A percentile compares a stretch with the other conserved stretches of the same genome.
Evolutionary conservation across 1,140 invertebrate species (phyloP).

Genomic region (Halotydeus destructor): DNA sequence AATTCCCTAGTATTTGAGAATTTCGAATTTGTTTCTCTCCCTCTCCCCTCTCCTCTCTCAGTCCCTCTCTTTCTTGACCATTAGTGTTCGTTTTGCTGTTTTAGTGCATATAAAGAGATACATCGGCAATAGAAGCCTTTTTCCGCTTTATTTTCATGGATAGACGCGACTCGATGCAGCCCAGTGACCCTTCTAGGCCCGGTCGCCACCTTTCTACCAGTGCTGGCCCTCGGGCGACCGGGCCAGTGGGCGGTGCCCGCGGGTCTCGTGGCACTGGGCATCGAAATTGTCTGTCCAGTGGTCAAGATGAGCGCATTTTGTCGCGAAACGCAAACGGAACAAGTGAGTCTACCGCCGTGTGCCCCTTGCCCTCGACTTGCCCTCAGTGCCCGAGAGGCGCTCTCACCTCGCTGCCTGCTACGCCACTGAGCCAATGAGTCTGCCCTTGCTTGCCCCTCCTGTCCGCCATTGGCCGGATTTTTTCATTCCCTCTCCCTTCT

Average conservation of each 20-base stretch:
- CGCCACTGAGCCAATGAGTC: neutral
- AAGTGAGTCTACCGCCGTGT: conserved; percentile 15
- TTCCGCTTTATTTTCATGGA: too few relatives aligned
- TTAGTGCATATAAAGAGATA: too few relatives aligned
- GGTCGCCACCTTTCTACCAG: conserved; percentile 4
- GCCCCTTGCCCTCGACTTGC: conserved; percentile 16
- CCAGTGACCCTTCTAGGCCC: conserved; percentile 1
- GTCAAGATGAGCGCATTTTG: conserved; percentile 11
- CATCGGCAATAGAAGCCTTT: too few relatives aligned
- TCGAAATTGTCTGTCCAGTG: neutral
- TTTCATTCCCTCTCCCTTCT: too few relatives aligned
- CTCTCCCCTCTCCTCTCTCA: too few relatives aligned
- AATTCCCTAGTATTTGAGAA: too few relatives aligned
- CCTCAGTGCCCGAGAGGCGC: neutral
- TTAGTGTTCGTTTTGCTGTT: too few relatives aligned
- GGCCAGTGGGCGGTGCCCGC: neutral
- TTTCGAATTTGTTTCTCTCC: too few relatives aligned
- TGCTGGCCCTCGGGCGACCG: neutral
- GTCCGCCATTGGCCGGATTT: too few relatives aligned
- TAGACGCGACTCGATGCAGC: conserved; percentile 13
- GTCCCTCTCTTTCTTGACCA: too few relatives aligned
- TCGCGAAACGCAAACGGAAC: conserved; percentile 16
- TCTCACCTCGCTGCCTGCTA: conserved; percentile 18
- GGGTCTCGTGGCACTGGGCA: neutral
- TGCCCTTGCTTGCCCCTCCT: too few relatives aligned